phyloP scores from a whole-genome alignment of 1,140 invertebrate species.

The Magallana ariakensis region DNA sequence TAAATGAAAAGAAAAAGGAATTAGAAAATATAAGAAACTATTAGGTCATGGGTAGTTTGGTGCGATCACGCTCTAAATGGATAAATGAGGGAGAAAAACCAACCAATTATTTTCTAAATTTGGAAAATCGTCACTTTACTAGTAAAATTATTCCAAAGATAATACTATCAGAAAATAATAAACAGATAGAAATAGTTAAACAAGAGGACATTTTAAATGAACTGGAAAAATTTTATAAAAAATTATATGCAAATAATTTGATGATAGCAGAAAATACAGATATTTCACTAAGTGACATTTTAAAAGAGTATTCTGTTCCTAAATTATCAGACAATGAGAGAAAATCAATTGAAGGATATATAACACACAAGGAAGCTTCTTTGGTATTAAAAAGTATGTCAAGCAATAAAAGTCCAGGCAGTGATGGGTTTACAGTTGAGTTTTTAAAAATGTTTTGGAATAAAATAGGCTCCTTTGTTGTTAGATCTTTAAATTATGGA shows the following conservation, averaged over 20 bases:
- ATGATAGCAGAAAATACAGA: background rate
- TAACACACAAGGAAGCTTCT: background rate
- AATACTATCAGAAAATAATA: background rate
- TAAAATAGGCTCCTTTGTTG: slow-evolving; percentile 40
- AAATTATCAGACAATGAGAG: background rate
- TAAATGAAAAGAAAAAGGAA: too few relatives aligned
- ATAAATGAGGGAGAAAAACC: too few relatives aligned
- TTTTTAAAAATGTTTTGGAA: slow-evolving; percentile 20
- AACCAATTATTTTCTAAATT: too few relatives aligned
- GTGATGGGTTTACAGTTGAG: too few relatives aligned
- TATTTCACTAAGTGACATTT: background rate
- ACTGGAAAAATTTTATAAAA: background rate
- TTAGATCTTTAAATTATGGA: slow-evolving; percentile 49
- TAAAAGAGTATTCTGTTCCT: background rate
- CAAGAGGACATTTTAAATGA: background rate
- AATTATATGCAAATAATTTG: background rate
- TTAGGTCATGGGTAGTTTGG: background rate
- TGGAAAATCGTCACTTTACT: background rate
- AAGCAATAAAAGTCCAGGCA: background rate
- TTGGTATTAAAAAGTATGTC: background rate
- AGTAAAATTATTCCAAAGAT: background rate
- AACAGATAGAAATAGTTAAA: background rate
- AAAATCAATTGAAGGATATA: background rate
- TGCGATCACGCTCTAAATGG: background rate
- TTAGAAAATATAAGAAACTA: background rate